A percentile compares a stretch with the other conserved stretches of the same genome.
Conservation (phyloP, 2,797 vertebrate species). For the Petrocephalus schoutedeni region DNA sequence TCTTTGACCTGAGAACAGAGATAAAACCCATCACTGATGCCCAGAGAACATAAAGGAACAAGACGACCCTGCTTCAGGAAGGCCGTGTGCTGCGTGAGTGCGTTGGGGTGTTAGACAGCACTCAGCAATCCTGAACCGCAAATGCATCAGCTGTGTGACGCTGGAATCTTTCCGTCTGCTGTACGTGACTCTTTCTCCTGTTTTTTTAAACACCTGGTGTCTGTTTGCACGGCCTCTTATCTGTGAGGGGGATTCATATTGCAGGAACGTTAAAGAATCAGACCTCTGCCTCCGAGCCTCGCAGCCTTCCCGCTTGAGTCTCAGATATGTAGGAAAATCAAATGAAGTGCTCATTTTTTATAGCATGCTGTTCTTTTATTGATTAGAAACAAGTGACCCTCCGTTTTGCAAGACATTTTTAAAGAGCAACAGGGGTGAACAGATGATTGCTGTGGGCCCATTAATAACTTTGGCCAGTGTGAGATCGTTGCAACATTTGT, state of each 20-base stretch:
- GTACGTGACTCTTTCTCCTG: background rate
- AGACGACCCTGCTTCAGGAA: background rate
- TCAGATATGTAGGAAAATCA: background rate
- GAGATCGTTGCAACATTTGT: background rate
- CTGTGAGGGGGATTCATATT: background rate
- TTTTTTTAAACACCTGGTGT: background rate
- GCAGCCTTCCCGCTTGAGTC: background rate
- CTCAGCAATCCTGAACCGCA: background rate
- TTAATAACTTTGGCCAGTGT: background rate
- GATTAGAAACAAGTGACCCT: background rate
- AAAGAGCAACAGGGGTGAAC: background rate
- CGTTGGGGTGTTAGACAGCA: background rate
- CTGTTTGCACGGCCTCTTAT: background rate
- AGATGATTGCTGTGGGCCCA: background rate
- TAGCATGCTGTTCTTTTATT: background rate
- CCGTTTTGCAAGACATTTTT: background rate
- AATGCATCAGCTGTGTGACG: background rate
- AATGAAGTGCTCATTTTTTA: background rate
- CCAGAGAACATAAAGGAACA: background rate
- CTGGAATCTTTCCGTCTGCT: background rate
- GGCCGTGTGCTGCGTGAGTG: background rate
- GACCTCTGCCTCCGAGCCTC: background rate
- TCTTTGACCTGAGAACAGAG: background rate
- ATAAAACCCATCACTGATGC: constrained; percentile 6
- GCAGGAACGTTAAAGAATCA: background rate